These are phyloP conservation scores for Anguilla japonica DNA, from an alignment of 2,113 vertebrate genomes.

Conservation along the genomic window DNA sequence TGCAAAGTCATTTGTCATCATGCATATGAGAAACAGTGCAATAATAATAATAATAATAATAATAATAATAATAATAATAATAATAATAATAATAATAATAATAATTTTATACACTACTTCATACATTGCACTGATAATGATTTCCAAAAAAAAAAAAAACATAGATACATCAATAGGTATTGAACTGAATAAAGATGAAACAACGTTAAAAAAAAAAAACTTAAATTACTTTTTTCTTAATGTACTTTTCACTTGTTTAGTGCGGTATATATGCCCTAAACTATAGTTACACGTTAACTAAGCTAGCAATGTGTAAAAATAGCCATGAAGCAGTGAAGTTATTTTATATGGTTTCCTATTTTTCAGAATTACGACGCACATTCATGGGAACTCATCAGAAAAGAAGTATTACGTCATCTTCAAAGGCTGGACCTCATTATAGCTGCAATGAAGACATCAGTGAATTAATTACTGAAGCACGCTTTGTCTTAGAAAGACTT, in stretches of 20 bases:
- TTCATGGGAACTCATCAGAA: slow-evolving; percentile 4
- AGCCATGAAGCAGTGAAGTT: background rate
- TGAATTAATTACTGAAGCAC: background rate
- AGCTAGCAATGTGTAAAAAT: background rate
- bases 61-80: background rate
- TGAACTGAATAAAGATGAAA: no score
- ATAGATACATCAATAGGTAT: no score
- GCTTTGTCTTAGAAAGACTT: background rate
- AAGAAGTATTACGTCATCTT: background rate
- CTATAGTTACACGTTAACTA: background rate
- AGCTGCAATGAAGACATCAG: background rate
- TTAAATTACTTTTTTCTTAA: no score
- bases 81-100: no score
- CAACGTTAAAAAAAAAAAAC: no score
- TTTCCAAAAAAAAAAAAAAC: no score
- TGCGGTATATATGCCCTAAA: background rate
- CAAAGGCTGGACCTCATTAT: background rate
- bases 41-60: no score
- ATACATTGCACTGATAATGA: no score
- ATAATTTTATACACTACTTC: background rate
- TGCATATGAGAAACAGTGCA: background rate
- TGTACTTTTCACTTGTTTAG: no score
- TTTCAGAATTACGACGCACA: background rate
- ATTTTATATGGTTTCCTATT: background rate
- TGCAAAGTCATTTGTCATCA: background rate